phyloP scores from a whole-genome alignment of 2,113 vertebrate species.

The Brachyhypopomus gauderio region DNA sequence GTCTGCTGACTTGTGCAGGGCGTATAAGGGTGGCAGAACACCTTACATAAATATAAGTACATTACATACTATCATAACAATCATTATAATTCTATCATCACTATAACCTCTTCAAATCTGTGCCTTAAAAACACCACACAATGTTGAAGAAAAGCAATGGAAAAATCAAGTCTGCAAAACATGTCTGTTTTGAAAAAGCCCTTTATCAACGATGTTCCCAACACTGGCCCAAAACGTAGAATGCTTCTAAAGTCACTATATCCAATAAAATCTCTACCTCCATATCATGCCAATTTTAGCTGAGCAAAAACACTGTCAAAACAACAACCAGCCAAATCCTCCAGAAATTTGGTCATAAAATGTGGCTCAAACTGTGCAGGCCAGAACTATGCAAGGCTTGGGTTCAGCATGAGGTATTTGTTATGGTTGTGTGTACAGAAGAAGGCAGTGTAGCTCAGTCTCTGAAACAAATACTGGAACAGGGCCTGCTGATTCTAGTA shows the following conservation, averaged over 20 bases:
- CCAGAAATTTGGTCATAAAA: not conserved
- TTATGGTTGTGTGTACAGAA: not conserved
- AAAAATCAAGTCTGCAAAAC: too few relatives aligned
- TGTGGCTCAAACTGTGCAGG: not conserved
- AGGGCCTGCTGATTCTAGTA: conserved; percentile 4
- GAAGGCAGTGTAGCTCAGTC: not conserved
- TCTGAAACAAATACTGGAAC: conserved; percentile 25
- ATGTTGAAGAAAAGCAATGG: too few relatives aligned
- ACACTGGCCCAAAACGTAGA: not conserved
- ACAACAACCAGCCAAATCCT: not conserved
- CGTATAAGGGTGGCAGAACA: too few relatives aligned
- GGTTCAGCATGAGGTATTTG: not conserved
- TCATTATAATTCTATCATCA: too few relatives aligned
- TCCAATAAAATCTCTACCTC: too few relatives aligned
- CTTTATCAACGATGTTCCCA: too few relatives aligned
- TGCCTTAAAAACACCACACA: too few relatives aligned
- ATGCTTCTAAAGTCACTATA: not conserved
- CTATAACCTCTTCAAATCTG: too few relatives aligned
- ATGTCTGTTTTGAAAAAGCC: too few relatives aligned
- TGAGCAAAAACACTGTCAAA: not conserved
- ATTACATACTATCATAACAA: not conserved
- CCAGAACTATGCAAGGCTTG: not conserved
- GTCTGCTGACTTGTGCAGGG: too few relatives aligned
- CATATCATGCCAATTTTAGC: too few relatives aligned
- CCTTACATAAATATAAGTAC: not conserved